Base-by-base conservation (phyloP, 2,797 vertebrate genomes). In the Oryzias sinensis region DNA sequence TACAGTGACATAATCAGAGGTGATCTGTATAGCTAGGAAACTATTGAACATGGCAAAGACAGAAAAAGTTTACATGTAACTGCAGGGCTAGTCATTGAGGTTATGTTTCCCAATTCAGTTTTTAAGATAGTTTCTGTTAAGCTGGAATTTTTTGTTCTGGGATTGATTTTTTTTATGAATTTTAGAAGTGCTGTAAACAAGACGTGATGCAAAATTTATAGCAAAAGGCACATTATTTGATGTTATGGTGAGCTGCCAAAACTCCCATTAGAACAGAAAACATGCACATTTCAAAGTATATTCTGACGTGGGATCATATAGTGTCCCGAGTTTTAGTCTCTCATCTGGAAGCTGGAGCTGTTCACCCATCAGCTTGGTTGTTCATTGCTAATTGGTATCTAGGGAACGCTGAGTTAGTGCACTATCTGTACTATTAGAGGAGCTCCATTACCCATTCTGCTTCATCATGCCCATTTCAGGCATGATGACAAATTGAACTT, bases 401-500 rank as follows among this genome's bases (percentile, higher is more conserved):
- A 77, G 77, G 83, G 70, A 88, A 85, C 81, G 11, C 47, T 55
- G 68, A 78, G 37, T 76, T 69, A 72, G 77, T 65, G 77, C 76
- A 81, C 71, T 65, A 56, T 72, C 63, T 69, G 77, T 68, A 64
- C 72, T 79, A 70, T 83, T 82, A 84, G 72, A 78, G 80, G 50
- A 53, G 74, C 80, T 82, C 74, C 86, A 85, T 88, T 89, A 85
- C 50, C 62, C 48, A 60, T 71, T 79, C 60, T 46, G 47, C 55
- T 43, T 57, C 29, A 17, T 56, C 56, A 50, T 65, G 60, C 53
- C 61, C 54, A 73, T 60, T 70, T 68, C 78, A 72, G 57, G 53
- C 65, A 61, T 68, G 66, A 69, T 76, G 84, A 83, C 66, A 81
- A 83, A 87, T 82, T 80, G 67, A 79, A 79, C 62, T 56, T 67